Percentiles rank a stretch among this genome's conserved stretches.
phyloP scores from a whole-genome alignment of 2,797 vertebrate species.

The Brotula barbata region DNA sequence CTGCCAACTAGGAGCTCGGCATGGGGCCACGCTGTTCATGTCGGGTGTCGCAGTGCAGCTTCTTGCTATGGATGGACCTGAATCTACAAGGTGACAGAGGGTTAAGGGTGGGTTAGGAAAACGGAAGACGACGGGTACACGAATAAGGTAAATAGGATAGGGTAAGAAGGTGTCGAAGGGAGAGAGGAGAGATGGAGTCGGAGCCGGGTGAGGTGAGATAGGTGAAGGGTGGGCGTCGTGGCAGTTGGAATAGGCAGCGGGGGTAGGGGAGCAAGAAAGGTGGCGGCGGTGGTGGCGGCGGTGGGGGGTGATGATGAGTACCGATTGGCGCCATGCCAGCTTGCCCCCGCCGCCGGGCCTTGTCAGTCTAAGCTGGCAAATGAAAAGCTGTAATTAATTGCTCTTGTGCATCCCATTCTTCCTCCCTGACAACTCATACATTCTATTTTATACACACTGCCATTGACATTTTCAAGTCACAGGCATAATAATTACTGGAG shows the following conservation, averaged over 20 bases:
- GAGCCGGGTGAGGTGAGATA: conserved; percentile 21
- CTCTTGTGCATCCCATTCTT: conserved; percentile 85
- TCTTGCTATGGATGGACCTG: too few relatives aligned
- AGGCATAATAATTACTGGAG: conserved; percentile 91
- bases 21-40: too few relatives aligned
- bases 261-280: conserved; percentile 40
- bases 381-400: conserved; percentile 93
- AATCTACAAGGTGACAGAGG: too few relatives aligned
- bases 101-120: too few relatives aligned
- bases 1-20: too few relatives aligned
- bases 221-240: conserved; percentile 35
- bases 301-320: conserved; percentile 51
- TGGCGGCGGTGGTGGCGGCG: conserved; percentile 27
- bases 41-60: too few relatives aligned
- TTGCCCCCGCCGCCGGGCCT: conserved; percentile 72
- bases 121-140: too few relatives aligned
- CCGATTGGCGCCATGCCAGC: conserved; percentile 75
- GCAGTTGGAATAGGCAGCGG: conserved; percentile 52
- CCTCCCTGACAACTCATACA: conserved; percentile 80
- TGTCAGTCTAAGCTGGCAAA: conserved; percentile 81
- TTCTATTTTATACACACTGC: conserved; percentile 86
- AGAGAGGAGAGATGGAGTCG: conserved; percentile 35
- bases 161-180: conserved; percentile 4
- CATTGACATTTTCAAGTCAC: conserved; percentile 90
- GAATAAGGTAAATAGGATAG: too few relatives aligned